Evolutionary conservation across 2,797 vertebrate genomes (phyloP).

Genomic region (Syngnathus acus): DNA sequence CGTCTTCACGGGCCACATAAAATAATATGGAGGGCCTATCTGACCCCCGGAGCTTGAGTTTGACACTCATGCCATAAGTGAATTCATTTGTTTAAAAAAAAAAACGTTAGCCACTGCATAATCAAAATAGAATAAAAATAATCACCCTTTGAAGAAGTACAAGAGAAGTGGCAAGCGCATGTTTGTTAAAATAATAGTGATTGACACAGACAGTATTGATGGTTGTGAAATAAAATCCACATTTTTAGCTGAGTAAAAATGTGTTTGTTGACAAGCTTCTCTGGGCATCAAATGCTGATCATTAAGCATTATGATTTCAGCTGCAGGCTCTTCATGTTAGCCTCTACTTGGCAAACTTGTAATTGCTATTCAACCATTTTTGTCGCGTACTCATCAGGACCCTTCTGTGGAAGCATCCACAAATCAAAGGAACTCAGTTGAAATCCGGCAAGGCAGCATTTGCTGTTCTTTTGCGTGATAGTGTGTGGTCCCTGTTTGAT

Average conservation of each 20-base stretch:
- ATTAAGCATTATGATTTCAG: background rate
- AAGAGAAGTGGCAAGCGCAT: background rate
- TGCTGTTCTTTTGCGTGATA: too few species aligned
- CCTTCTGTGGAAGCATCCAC: background rate
- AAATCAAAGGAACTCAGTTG: background rate
- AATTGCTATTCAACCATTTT: background rate
- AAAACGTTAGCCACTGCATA: background rate
- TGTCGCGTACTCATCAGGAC: background rate
- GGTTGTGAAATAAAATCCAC: background rate
- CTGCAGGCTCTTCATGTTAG: background rate
- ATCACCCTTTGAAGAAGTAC: background rate
- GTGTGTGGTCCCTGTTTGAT: background rate
- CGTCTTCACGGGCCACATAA: too few species aligned
- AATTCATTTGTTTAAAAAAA: background rate
- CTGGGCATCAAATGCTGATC: background rate
- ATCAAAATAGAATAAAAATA: background rate
- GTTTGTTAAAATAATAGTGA: background rate
- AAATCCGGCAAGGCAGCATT: background rate
- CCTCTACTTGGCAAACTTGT: background rate
- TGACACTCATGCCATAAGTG: background rate
- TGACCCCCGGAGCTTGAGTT: too few species aligned
- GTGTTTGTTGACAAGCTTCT: background rate
- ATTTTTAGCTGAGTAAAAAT: background rate
- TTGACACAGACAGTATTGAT: background rate
- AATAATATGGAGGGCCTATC: too few species aligned